Evolutionary conservation across 2,888 invertebrate genomes (phyloP), one percentile per base, ranked within the genome.

Genomic region (Acanthosepion esculentum): DNA sequence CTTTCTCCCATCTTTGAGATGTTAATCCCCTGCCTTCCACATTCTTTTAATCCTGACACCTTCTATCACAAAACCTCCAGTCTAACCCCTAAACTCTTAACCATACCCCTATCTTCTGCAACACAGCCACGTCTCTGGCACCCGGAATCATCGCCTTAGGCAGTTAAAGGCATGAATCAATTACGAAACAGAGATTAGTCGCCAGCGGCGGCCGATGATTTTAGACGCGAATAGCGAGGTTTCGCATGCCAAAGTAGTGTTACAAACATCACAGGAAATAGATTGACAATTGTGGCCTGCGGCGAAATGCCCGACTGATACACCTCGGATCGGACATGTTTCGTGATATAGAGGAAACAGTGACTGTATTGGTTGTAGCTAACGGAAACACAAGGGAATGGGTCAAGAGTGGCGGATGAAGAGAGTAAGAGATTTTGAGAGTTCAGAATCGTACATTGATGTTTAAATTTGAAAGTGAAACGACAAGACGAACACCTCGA

Each of bases 261-360:
- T 93, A 53, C 48, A 93, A 93, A 53, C 93, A 93, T 50, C 50
- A 93, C 50, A 93, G 50, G 93, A 93, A 93, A 93, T 93, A 93
- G 50, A 93, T 93, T 93, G 78, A 93, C 48, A 53, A 93, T 53
- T 53, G 93, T 93, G 50, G 53, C 93, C 50, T 7, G n/a, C 53
- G 53, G 93, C 93, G 10, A 78, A 78, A 78, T 78, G 78, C n/a
- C n/a, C 78, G 78, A 33, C 78, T 78, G 78, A 78, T n/a, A 78
- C n/a, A 78, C 8, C 33, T 78, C n/a, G 18, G 33, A 78, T 78
- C n/a, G 33, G 78, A 10, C 78, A 78, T n/a, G 78, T 78, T 78
- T 33, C 78, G 78, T 78, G 78, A 33, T 15, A 78, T 78, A n/a
- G 78, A n/a, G n/a, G 33, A n/a, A 78, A n/a, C 15, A n/a, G n/a